Evolutionary conservation across 1,140 invertebrate genomes (phyloP).

Genomic region (Parapsyche elsis): DNA sequence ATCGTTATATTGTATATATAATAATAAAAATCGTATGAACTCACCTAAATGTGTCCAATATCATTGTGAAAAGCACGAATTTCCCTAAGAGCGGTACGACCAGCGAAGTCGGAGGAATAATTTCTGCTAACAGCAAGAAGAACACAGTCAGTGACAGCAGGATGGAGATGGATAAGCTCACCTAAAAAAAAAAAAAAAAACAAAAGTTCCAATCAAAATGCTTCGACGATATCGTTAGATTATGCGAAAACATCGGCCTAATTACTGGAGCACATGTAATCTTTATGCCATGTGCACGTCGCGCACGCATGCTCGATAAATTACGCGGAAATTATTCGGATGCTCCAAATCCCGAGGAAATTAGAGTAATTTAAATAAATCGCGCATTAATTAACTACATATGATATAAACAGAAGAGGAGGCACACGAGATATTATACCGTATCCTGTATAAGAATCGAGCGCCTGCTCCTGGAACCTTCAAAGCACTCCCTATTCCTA

Average conservation of each 20-base stretch:
- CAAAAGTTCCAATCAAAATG: background rate
- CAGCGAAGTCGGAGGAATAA: constrained; percentile 98
- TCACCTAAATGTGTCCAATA: constrained; percentile 95
- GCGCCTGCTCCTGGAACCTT: background rate
- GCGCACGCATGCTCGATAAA: constrained; percentile 13
- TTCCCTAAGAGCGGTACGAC: constrained; percentile 98
- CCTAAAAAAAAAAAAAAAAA: constrained; percentile 67
- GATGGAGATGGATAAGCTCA: constrained; percentile 98
- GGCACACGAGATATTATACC: background rate
- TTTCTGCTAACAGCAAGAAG: constrained; percentile 97
- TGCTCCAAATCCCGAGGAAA: background rate
- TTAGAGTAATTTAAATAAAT: constrained; percentile 19
- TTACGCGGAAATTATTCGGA: constrained; percentile 13
- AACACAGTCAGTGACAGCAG: constrained; percentile 99
- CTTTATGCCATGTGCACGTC: background rate
- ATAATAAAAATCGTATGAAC: constrained; percentile 48
- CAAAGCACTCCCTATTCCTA: too few relatives aligned
- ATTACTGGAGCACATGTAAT: background rate
- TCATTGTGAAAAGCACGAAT: constrained; percentile 99
- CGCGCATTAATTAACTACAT: constrained; percentile 18
- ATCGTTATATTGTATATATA: too few relatives aligned
- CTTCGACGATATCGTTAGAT: background rate
- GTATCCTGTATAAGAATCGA: background rate
- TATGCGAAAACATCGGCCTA: constrained; percentile 2
- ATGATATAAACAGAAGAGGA: background rate